Conservation (phyloP, 2,797 vertebrate species). For the Limnodromus scolopaceus region DNA sequence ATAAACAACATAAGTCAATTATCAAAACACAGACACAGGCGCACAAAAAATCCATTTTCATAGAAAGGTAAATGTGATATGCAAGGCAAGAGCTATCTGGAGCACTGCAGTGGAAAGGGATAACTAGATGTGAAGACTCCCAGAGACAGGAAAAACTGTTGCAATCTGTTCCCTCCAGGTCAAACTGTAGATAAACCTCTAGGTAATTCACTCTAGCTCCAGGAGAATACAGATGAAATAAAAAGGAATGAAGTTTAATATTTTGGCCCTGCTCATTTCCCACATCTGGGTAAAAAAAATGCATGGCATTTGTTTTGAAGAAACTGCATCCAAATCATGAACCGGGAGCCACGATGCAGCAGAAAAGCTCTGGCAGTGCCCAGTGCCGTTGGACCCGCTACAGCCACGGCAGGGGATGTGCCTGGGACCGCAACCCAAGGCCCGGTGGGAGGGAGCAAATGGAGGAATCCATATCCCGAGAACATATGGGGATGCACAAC, state of each 20-base stretch:
- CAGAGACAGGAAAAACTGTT: not conserved
- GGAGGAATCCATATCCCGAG: not conserved
- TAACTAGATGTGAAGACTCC: not conserved
- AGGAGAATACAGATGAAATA: not conserved
- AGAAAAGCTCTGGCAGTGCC: not conserved
- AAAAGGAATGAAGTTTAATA: too few species aligned
- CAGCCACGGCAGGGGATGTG: not conserved
- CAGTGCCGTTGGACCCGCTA: not conserved
- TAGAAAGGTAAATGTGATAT: fast-evolving
- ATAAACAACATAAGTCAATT: not conserved
- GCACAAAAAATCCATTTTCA: not conserved
- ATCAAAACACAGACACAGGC: not conserved
- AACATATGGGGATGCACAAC: constrained; percentile 33
- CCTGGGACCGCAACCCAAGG: not conserved
- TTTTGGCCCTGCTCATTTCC: not conserved
- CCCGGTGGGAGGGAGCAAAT: not conserved
- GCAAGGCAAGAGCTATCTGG: not conserved
- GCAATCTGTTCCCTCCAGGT: not conserved
- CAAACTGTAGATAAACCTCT: not conserved
- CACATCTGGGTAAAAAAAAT: not conserved
- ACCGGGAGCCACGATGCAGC: fast-evolving
- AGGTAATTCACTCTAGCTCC: not conserved
- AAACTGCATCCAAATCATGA: not conserved
- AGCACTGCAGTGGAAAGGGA: not conserved
- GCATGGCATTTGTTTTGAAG: not conserved